These are phyloP conservation scores for Acheta domesticus DNA, from an alignment of 2,888 invertebrate species.

Conservation along the genomic window DNA sequence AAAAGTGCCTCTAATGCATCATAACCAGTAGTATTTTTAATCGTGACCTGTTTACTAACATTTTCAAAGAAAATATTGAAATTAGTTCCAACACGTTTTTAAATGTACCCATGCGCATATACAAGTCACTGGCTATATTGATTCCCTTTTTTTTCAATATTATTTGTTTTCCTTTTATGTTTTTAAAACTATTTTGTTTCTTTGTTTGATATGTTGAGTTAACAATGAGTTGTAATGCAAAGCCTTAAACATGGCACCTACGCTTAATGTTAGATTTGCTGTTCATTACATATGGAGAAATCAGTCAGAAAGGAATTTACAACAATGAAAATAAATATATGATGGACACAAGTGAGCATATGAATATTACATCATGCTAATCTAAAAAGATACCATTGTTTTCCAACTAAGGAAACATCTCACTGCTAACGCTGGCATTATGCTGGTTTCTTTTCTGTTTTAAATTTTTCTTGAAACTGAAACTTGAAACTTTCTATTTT, in stretches of 20 bases:
- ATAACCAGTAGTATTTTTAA: too few species aligned
- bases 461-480: background rate
- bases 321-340: constrained; percentile 37
- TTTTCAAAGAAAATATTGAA: too few species aligned
- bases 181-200: background rate
- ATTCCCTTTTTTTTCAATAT: too few species aligned
- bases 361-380: background rate
- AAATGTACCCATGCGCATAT: too few species aligned
- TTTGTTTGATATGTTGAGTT: background rate
- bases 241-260: constrained; percentile 1
- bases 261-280: constrained; percentile 9
- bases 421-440: background rate
- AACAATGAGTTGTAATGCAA: background rate
- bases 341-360: constrained; percentile 47
- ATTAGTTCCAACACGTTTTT: too few species aligned
- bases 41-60: too few species aligned
- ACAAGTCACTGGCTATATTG: too few species aligned
- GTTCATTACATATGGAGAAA: background rate
- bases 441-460: background rate
- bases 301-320: background rate
- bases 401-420: too few species aligned
- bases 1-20: too few species aligned
- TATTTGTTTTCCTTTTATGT: background rate
- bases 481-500: constrained; percentile 28
- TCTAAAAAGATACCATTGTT: background rate